Evolutionary conservation across 1,140 invertebrate species (phyloP).

Genomic region (Cydia fagiglandana): DNA sequence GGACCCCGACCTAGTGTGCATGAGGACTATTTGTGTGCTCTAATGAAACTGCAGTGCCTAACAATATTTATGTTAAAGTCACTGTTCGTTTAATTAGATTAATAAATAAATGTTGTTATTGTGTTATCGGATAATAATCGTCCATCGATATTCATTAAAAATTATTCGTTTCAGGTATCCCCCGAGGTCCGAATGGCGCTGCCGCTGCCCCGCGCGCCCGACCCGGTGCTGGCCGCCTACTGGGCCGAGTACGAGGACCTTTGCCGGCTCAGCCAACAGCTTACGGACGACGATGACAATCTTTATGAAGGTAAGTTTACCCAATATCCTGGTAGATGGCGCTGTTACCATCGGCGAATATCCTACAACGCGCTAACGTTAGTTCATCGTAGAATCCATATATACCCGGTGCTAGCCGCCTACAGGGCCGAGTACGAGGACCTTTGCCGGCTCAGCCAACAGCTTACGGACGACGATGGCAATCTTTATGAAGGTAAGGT

Average conservation of each 20-base stretch:
- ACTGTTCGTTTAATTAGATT: too few relatives aligned
- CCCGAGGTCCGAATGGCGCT: conserved; percentile 68
- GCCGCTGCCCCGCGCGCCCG: conserved; percentile 65
- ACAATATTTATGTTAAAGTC: too few relatives aligned
- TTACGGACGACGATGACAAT: conserved; percentile 68
- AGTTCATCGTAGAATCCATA: too few relatives aligned
- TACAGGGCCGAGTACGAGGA: conserved; percentile 78
- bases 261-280: conserved; percentile 59
- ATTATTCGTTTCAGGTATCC: conserved; percentile 52
- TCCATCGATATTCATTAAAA: too few relatives aligned
- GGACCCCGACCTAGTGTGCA: too few relatives aligned
- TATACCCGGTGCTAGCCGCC: conserved; percentile 70
- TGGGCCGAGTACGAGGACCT: conserved; percentile 77
- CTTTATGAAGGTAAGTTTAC: conserved; percentile 68
- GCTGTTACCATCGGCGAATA: too few relatives aligned
- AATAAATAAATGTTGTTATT: too few relatives aligned
- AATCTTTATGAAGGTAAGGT: conserved; percentile 74
- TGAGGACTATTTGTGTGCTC: too few relatives aligned
- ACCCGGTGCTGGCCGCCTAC: conserved; percentile 73
- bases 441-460: conserved; percentile 63
- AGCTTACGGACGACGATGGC: conserved; percentile 65
- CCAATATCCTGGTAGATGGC: too few relatives aligned
- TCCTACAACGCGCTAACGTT: too few relatives aligned
- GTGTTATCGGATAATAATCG: too few relatives aligned
- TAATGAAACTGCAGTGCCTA: too few relatives aligned